Percentiles rank a stretch among this genome's conserved stretches.
These are phyloP conservation scores for Bolinopsis microptera DNA, from an alignment of 37 sponge, comb jelly and placozoan species.

Conservation along the genomic window DNA sequence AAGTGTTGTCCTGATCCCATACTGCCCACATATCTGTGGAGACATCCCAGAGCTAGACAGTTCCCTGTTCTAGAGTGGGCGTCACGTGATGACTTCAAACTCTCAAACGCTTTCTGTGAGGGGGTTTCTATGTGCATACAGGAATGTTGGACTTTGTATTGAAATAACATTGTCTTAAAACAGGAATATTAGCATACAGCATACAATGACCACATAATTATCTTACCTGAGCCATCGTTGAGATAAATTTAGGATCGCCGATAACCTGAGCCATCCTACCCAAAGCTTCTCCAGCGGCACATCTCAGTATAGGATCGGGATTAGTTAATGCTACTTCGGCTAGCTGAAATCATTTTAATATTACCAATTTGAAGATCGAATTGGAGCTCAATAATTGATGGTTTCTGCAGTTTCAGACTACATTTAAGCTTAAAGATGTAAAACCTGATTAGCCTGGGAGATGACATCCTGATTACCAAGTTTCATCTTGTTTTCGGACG, in stretches of 20 bases:
- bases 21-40: slow-evolving; percentile 93
- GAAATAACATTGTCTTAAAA: too few relatives aligned
- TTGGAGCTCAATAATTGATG: too few relatives aligned
- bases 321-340: slow-evolving; percentile 78
- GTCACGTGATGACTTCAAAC: slow-evolving; percentile 73
- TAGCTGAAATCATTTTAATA: too few relatives aligned
- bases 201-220: too few relatives aligned
- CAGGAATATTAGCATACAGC: too few relatives aligned
- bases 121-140: too few relatives aligned
- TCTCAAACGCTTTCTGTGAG: slow-evolving; percentile 72
- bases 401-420: too few relatives aligned
- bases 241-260: slow-evolving; percentile 78
- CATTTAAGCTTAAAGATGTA: too few relatives aligned
- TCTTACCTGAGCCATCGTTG: slow-evolving; percentile 78
- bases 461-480: slow-evolving; percentile 74
- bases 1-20: slow-evolving; percentile 93
- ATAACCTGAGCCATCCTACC: slow-evolving; percentile 84
- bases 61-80: slow-evolving; percentile 80
- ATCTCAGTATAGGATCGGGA: slow-evolving; percentile 81
- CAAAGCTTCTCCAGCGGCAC: slow-evolving; percentile 90
- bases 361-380: slow-evolving; percentile 66
- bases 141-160: too few relatives aligned
- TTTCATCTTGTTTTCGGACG: neutral
- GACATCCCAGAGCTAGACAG: slow-evolving; percentile 88
- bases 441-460: slow-evolving; percentile 71